Percentiles rank a stretch among this genome's conserved stretches.
Evolutionary conservation across 2,113 vertebrate species (phyloP).

Genomic region (Hippocampus barbouri): DNA sequence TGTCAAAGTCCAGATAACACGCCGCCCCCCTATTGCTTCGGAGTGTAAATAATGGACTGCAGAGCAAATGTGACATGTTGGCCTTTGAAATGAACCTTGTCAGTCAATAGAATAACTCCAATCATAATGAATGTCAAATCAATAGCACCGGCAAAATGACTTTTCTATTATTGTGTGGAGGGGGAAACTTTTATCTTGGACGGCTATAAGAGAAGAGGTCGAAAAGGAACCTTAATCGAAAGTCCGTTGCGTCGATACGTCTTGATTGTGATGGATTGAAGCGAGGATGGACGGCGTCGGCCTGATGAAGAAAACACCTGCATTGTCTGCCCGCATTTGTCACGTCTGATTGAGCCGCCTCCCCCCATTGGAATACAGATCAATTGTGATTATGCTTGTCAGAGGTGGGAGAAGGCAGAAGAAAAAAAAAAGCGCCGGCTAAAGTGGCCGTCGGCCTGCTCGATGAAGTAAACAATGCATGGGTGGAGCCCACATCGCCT

Average conservation of each 20-base stretch:
- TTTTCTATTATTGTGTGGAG: not conserved
- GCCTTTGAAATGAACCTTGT: not conserved
- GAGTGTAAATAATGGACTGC: not conserved
- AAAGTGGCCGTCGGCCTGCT: constrained; percentile 45
- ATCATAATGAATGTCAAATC: constrained; percentile 1
- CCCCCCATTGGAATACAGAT: constrained; percentile 59
- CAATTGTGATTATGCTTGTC: constrained; percentile 68
- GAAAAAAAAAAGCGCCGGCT: constrained; percentile 39
- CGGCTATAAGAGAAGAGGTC: not conserved
- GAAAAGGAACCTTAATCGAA: constrained; percentile 47
- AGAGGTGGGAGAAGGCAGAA: constrained; percentile 9
- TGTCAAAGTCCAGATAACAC: not conserved
- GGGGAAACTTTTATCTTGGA: not conserved
- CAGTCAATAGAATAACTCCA: not conserved
- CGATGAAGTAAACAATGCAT: constrained; percentile 42
- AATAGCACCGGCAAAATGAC: not conserved
- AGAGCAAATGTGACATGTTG: not conserved
- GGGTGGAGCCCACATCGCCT: not conserved
- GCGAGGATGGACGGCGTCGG: constrained; percentile 53
- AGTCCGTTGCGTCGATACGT: constrained; percentile 49
- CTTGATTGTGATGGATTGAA: constrained; percentile 70
- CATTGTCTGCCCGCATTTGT: constrained; percentile 60
- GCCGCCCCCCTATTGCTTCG: not conserved
- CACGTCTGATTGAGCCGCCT: constrained; percentile 66
- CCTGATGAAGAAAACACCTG: constrained; percentile 68